Conservation (phyloP, 64 coral and sea anemone species). For the Cladopsammia gracilis region DNA sequence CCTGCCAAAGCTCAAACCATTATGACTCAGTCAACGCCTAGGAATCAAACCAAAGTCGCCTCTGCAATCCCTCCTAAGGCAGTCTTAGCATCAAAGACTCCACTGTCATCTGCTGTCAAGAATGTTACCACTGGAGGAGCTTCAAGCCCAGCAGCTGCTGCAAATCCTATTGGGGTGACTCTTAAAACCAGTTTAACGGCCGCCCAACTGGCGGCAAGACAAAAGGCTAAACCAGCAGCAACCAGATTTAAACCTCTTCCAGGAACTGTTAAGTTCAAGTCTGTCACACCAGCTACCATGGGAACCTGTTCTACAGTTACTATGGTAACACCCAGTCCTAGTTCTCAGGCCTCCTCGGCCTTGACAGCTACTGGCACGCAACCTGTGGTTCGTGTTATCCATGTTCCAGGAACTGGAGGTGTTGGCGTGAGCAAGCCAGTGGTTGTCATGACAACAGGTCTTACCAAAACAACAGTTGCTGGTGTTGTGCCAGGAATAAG, state of each 20-base stretch:
- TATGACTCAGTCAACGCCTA: constrained; percentile 66
- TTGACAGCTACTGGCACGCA: constrained; percentile 71
- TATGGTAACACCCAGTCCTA: constrained; percentile 88
- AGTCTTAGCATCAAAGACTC: constrained; percentile 60
- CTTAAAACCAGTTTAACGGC: constrained; percentile 69
- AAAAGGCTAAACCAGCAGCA: constrained; percentile 73
- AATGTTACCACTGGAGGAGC: constrained; percentile 50
- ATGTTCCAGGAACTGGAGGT: constrained; percentile 88
- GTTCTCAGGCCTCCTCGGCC: constrained; percentile 52
- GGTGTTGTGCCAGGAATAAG: constrained; percentile 22
- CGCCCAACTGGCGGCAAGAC: constrained; percentile 79
- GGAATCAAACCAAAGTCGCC: constrained; percentile 77
- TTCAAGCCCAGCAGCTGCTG: constrained; percentile 8
- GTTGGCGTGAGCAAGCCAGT: constrained; percentile 77
- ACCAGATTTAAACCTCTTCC: constrained; percentile 87
- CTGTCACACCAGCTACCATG: constrained; percentile 85
- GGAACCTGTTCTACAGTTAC: constrained; percentile 84
- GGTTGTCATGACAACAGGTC: constrained; percentile 80
- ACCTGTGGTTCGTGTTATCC: constrained; percentile 84
- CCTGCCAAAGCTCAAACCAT: constrained; percentile 85
- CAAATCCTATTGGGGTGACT: constrained; percentile 63
- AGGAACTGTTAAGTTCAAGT: constrained; percentile 94
- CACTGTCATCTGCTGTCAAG: constrained; percentile 31
- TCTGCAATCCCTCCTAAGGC: constrained; percentile 60
- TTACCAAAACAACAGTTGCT: constrained; percentile 66